Evolutionary conservation across 2,113 vertebrate species (phyloP).

Genomic region (Prunella fulvescens): DNA sequence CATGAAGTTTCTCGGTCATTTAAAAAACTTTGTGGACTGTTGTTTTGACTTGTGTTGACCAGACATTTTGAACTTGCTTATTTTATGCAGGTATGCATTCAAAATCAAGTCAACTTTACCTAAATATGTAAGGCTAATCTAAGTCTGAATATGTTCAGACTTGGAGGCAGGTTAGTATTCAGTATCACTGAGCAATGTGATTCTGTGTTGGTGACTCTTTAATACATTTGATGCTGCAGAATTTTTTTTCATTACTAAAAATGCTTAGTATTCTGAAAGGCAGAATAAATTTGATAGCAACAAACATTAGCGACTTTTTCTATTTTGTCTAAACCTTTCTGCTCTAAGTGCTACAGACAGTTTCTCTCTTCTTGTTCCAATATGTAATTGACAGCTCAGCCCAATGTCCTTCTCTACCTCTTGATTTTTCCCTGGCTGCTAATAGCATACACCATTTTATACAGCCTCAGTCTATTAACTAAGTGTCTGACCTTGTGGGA

Average conservation of each 20-base stretch:
- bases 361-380: slow-evolving; percentile 34
- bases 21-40: background rate
- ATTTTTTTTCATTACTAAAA: background rate
- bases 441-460: slow-evolving; percentile 43
- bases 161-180: background rate
- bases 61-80: background rate
- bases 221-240: background rate
- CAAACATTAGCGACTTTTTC: background rate
- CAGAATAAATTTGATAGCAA: background rate
- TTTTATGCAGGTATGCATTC: background rate
- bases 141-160: background rate
- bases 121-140: background rate
- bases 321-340: slow-evolving; percentile 6
- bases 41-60: background rate
- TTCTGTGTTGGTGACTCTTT: background rate
- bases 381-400: slow-evolving; percentile 35
- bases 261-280: background rate
- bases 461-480: slow-evolving; percentile 49
- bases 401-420: background rate
- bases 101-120: background rate
- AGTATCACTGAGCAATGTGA: background rate
- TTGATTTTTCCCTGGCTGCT: slow-evolving; percentile 41
- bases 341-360: background rate
- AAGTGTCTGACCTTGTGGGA: slow-evolving; percentile 40
- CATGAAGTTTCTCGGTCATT: background rate